These are phyloP conservation scores for Acinonyx jubatus DNA, from an alignment of 2,113 vertebrate genomes.

Conservation along the genomic window DNA sequence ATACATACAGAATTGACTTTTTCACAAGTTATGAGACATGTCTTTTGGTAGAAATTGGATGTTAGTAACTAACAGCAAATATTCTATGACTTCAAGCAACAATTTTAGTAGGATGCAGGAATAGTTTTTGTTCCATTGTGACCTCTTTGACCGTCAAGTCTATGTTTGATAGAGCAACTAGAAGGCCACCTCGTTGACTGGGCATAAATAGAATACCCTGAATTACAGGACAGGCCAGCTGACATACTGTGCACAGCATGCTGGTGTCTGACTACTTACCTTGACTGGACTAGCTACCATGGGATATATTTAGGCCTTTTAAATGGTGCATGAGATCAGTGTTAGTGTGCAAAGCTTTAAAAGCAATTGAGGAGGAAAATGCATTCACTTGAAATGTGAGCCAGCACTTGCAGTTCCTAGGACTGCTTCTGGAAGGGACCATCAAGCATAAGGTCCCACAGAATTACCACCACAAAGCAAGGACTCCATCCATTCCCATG, in stretches of 20 bases:
- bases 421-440: neutral
- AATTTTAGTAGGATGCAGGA: neutral
- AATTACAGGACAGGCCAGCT: neutral
- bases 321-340: neutral
- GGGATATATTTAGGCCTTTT: constrained; percentile 28
- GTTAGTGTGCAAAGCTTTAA: neutral
- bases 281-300: neutral
- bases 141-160: neutral
- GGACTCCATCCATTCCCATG: neutral
- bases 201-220: neutral
- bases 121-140: neutral
- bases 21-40: neutral
- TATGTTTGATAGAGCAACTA: neutral
- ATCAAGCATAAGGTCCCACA: neutral
- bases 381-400: constrained; percentile 11
- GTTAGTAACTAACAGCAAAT: neutral
- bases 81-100: neutral
- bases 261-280: neutral
- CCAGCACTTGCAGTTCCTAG: neutral
- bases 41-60: neutral
- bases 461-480: neutral
- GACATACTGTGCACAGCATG: neutral
- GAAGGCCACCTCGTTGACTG: neutral
- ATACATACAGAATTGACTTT: neutral
- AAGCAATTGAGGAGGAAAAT: neutral